Evolutionary conservation across 2,888 invertebrate species (phyloP).

Genomic region (Mesorhabditis belari): DNA sequence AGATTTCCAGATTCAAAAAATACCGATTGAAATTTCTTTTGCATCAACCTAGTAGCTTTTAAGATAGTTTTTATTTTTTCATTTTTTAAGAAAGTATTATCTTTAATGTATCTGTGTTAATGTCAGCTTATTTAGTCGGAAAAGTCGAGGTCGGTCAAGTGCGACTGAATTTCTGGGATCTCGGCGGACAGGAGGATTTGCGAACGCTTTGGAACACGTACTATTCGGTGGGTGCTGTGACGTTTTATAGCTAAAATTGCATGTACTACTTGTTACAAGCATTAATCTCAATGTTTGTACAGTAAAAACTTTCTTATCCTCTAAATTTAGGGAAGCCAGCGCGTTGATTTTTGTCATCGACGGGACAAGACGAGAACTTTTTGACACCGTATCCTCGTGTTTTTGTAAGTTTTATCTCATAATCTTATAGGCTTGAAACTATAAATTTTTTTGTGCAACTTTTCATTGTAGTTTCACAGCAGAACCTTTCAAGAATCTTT

Average conservation of each 20-base stretch:
- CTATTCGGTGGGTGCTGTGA: slow-evolving; percentile 13
- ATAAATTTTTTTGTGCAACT: neutral
- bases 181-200: slow-evolving; percentile 91
- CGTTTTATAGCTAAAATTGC: neutral
- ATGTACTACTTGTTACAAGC: neutral
- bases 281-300: neutral
- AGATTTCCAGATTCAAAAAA: too few relatives aligned
- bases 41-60: too few relatives aligned
- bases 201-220: slow-evolving; percentile 93
- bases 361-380: slow-evolving; percentile 32
- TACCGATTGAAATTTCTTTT: too few relatives aligned
- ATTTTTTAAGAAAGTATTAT: too few relatives aligned
- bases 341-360: slow-evolving; percentile 48
- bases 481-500: too few relatives aligned
- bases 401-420: slow-evolving; percentile 31
- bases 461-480: too few relatives aligned
- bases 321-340: slow-evolving; percentile 24
- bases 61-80: neutral
- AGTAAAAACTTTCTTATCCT: neutral
- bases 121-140: slow-evolving; percentile 67
- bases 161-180: slow-evolving; percentile 92
- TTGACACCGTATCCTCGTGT: slow-evolving; percentile 26
- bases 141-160: slow-evolving; percentile 85
- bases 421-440: neutral
- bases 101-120: too few relatives aligned